These are phyloP conservation scores for Cosmia pyralina DNA, from an alignment of 2,888 invertebrate species.

Conservation along the genomic window DNA sequence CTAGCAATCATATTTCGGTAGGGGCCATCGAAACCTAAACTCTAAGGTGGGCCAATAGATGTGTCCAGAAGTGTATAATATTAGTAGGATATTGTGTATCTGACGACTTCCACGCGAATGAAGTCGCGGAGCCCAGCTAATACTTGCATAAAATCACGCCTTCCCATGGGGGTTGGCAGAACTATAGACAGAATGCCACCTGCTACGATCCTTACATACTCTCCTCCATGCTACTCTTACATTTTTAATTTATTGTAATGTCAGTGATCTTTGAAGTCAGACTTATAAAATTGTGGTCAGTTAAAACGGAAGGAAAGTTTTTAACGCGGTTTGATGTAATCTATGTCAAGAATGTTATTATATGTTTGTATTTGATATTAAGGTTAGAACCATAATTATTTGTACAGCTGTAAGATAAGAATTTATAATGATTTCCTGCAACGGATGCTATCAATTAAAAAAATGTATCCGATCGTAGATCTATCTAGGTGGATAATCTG, in stretches of 20 bases:
- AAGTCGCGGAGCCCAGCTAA: too few relatives aligned
- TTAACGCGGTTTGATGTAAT: background rate
- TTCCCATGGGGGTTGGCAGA: background rate
- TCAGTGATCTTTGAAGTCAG: background rate
- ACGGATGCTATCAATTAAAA: slow-evolving; percentile 36
- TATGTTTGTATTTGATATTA: slow-evolving; percentile 27
- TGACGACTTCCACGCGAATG: too few relatives aligned
- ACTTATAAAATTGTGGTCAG: background rate
- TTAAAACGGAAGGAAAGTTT: slow-evolving; percentile 8
- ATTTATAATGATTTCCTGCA: slow-evolving; percentile 43
- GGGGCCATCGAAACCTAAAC: too few relatives aligned
- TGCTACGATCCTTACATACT: background rate
- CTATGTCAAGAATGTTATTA: slow-evolving; percentile 30
- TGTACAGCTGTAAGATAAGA: slow-evolving; percentile 44
- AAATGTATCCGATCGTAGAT: slow-evolving; percentile 7
- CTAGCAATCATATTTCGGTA: too few relatives aligned
- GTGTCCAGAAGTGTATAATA: too few relatives aligned
- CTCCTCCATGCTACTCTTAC: background rate
- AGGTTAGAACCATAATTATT: slow-evolving; percentile 23
- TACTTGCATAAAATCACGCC: background rate
- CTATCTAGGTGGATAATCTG: slow-evolving; percentile 9
- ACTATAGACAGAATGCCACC: background rate
- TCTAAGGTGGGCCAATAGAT: too few relatives aligned
- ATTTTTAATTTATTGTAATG: background rate
- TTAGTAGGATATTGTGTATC: too few relatives aligned